Evolutionary conservation across 2,888 invertebrate species (phyloP), one percentile per base, ranked within the genome.

Genomic region (Tholera decimalis): DNA sequence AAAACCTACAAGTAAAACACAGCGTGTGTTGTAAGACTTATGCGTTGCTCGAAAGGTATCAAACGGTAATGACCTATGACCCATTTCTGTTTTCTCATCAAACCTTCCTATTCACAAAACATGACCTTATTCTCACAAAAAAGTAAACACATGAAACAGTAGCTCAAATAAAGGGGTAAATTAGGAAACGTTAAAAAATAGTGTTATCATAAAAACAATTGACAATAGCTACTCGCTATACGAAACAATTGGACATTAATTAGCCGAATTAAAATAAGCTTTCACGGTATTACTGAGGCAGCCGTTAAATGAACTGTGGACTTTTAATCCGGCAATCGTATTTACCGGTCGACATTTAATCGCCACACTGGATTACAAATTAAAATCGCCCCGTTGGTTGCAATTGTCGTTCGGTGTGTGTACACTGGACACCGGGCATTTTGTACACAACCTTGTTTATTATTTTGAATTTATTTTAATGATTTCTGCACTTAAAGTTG

Each of bases 231-330:
- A 65, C 39, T 66, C 61, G 58, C 64, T 68, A 63, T 60, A 63
- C 62, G 60, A 78, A 79, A 80, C 83, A 80, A 82, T 78, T 75
- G 67, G 33, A 77, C 82, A 83, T 85, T 84, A 86, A 86, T 88
- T 83, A 81, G 65, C 70, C 58, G 82, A 83, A 84, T 88, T 87
- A 85, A 86, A 86, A 85, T 85, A 86, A 87, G 84, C 86, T 82
- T 80, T 75, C 71, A 77, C 81, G 73, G 77, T 70, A 80, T 78
- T 76, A 82, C 68, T 47, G 73, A 77, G 81, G 78, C 84, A 69
- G 78, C 65, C 68, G 87, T 83, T 86, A 87, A 91, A 91, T 90
- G 90, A 89, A 88, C 89, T 87, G 90, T 86, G 85, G 79, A 85
- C 83, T 90, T 90, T 91, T 88, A 91, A 91, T 90, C 91, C 89